A percentile compares a stretch with the other conserved stretches of the same genome.
Conservation (phyloP, 2,113 vertebrate genomes). For the Acrocephalus kingi region DNA sequence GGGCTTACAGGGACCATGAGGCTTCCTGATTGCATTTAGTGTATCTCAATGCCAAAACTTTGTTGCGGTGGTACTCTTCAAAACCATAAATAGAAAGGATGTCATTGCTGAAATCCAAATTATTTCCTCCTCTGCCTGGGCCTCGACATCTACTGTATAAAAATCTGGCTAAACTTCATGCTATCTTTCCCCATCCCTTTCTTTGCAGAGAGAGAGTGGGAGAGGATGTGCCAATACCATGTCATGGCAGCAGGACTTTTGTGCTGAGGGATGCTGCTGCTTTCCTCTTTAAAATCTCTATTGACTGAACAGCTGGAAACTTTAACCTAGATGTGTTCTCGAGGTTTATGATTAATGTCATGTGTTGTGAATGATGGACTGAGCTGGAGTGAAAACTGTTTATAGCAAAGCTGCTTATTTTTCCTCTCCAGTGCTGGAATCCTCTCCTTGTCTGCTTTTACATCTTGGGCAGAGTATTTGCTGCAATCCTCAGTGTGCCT, state of each 20-base stretch:
- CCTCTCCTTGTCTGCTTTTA: background rate
- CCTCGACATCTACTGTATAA: background rate
- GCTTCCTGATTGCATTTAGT: background rate
- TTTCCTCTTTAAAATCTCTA: background rate
- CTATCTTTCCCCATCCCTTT: background rate
- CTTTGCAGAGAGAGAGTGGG: background rate
- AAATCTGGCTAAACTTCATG: background rate
- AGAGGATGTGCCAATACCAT: background rate
- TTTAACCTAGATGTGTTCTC: background rate
- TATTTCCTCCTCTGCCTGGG: background rate
- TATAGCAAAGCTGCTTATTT: conserved; percentile 52
- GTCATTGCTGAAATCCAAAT: background rate
- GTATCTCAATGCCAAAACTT: background rate
- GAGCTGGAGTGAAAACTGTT: conserved; percentile 9
- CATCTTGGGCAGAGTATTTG: background rate
- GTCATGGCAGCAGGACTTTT: background rate
- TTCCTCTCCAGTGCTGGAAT: background rate
- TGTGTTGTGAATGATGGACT: background rate
- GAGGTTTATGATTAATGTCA: conserved; percentile 1
- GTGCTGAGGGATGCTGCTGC: background rate
- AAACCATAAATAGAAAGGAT: background rate
- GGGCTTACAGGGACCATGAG: background rate
- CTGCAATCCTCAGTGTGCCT: background rate
- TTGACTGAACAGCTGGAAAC: conserved; percentile 19
- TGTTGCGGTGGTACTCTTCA: background rate